phyloP scores from a whole-genome alignment of 2,113 vertebrate species.

The Meles meles region DNA sequence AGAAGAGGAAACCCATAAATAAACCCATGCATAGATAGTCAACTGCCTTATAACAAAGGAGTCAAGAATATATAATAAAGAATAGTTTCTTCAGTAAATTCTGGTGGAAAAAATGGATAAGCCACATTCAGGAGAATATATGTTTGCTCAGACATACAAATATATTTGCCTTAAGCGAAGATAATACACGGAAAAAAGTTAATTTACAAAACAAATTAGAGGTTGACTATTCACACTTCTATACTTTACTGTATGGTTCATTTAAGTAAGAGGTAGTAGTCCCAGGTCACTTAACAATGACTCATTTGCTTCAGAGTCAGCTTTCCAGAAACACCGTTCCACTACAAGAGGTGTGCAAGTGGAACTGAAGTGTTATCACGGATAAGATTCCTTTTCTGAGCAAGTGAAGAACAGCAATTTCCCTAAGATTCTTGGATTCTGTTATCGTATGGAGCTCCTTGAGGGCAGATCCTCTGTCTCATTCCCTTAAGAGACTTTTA shows the following conservation, averaged over 20 bases:
- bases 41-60: background rate
- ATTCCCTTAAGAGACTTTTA: background rate
- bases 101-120: background rate
- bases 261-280: constrained; percentile 2
- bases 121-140: background rate
- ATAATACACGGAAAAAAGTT: background rate
- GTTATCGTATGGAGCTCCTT: background rate
- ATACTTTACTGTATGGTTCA: background rate
- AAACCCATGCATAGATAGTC: background rate
- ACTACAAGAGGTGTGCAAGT: background rate
- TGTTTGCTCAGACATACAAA: background rate
- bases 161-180: background rate
- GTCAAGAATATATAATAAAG: background rate
- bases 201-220: background rate
- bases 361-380: background rate
- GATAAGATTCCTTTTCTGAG: background rate
- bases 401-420: background rate
- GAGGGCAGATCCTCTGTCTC: background rate
- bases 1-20: background rate
- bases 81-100: background rate
- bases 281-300: background rate
- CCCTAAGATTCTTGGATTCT: background rate
- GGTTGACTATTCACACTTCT: background rate
- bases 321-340: background rate
- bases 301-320: background rate